Evolutionary conservation across 1,140 invertebrate genomes (phyloP), one percentile per base, ranked within the genome.

Genomic region (Steinernema feltiae): DNA sequence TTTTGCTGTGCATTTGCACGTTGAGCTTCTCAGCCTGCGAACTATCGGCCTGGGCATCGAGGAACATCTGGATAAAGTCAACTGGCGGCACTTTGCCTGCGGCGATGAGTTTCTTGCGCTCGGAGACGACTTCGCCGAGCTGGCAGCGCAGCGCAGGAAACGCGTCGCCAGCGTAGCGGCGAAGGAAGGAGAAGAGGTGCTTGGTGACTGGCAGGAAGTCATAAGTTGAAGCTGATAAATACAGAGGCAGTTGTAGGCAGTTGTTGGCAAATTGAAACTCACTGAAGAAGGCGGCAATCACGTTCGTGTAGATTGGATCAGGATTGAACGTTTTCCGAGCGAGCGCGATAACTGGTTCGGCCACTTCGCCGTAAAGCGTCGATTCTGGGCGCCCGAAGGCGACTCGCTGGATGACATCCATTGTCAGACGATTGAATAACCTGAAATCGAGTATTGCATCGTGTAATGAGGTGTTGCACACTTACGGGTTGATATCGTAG

Each of bases 351-450:
- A 63, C 24, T n/a, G 53, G 53, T 27, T 63, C 53, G 3, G 53
- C 2, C 24, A 15, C 24, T 12, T 63, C 53, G 3, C 53, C 53
- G 53, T 63, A 83, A 29, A 86, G 81, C 17, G n/a, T 70, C 21
- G 72, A 72, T 7, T 75, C 73, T 29, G 73, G 73, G 69, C 84
- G 82, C 0, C 84, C 84, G 71, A 86, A 69, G 18, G 82, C 81
- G 17, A 84, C 72, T 35, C 80, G 69, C 1, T 32, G 53, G 48
- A 83, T 83, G 17, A 79, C 73, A 63, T 86, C 84, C 75, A 83
- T 75, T 17, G 84, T 77, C 30, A 80, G 73, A 71, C 86, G 84
- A 15, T 78, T 71, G 73, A 74, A 86, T 70, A 77, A 81, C 30
- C 32, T 48, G 48, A 77, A 75, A 27, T 63, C 53, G 3, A 63